phyloP scores from a whole-genome alignment of 2,888 invertebrate species.

The Pimpla rufipes region DNA sequence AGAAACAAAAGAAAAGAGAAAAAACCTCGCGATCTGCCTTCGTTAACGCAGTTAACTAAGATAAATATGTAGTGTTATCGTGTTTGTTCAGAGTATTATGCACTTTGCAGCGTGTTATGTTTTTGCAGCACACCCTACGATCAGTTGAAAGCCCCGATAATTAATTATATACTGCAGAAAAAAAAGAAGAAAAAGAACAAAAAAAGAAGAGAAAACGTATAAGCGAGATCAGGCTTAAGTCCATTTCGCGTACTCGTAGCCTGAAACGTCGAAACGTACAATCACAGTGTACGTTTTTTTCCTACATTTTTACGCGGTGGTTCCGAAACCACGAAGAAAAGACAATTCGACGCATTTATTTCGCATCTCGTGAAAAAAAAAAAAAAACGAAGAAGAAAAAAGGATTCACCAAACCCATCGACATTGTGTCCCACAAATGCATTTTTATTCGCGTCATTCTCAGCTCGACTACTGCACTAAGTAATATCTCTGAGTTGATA shows the following conservation, averaged over 20 bases:
- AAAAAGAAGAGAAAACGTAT: slow-evolving; percentile 27
- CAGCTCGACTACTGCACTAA: slow-evolving; percentile 53
- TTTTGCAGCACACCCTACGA: slow-evolving; percentile 38
- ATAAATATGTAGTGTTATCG: slow-evolving; percentile 68
- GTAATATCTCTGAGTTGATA: slow-evolving; percentile 54
- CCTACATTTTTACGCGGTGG: slow-evolving; percentile 65
- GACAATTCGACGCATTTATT: slow-evolving; percentile 40
- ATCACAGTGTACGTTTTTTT: slow-evolving; percentile 53
- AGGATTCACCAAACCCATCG: background rate
- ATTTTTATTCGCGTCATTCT: slow-evolving; percentile 19
- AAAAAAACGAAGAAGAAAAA: too few relatives aligned
- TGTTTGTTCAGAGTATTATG: slow-evolving; percentile 65
- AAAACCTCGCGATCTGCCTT: slow-evolving; percentile 71
- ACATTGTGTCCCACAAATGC: slow-evolving; percentile 4
- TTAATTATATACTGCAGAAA: slow-evolving; percentile 42
- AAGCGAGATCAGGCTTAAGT: slow-evolving; percentile 31
- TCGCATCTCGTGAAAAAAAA: background rate
- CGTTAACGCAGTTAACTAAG: slow-evolving; percentile 68
- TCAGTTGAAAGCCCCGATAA: slow-evolving; percentile 41
- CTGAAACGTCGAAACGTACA: slow-evolving; percentile 41
- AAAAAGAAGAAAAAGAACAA: slow-evolving; percentile 27
- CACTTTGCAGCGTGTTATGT: slow-evolving; percentile 58
- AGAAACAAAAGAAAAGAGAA: slow-evolving; percentile 62
- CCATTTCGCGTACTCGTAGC: slow-evolving; percentile 26
- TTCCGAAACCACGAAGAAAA: background rate